Evolutionary conservation across 2,113 vertebrate genomes (phyloP), one percentile per base, ranked within the genome.

Genomic region (Scolopax mira): DNA sequence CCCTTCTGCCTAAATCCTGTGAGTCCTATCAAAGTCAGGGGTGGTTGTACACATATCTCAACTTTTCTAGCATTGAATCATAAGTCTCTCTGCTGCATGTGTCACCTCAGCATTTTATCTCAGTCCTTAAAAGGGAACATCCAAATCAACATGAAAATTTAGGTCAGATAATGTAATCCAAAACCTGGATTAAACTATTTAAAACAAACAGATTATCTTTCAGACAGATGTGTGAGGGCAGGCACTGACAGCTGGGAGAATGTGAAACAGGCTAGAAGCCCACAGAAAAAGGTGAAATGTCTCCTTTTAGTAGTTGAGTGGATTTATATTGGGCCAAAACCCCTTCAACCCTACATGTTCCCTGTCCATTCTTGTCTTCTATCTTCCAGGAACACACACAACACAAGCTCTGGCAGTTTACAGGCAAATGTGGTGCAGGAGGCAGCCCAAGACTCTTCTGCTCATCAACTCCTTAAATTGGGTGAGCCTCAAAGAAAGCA

Each of bases 401-500:
- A 13, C 30, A 49, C 14, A 37, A 73, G 9, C 54, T 66, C 54
- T 54, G n/a, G n/a, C 30, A 79, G 44, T 67, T 87, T 48, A n/a
- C 49, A 51, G 41, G 37, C 30, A 62, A 49, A 58, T 14, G 25
- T 57, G 21, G 19, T 23, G 18, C 35, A 60, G 69, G 31, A 83
- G 25, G 19, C 30, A 80, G 51, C 46, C 24, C 13, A 46, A 58
- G 90, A 75, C 18, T 67, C 54, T 77, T 60, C 61, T 54, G 66
- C 48, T 81, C 27, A n/a, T 18, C 35, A 77, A 19, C 14, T 67
- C 79, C 73, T 75, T 80, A 65, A 89, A 89, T 35, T n/a, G 75
- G 89, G 54, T 74, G 44, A 90, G 23, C 61, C 64, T 95, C 93
- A 94, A 93, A 95, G 86, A 75, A 79, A 92, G 35, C 35, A 42